Evolutionary conservation across 2,888 invertebrate genomes (phyloP), one percentile per base, ranked within the genome.

Genomic region (Omphaloscelis lunosa): DNA sequence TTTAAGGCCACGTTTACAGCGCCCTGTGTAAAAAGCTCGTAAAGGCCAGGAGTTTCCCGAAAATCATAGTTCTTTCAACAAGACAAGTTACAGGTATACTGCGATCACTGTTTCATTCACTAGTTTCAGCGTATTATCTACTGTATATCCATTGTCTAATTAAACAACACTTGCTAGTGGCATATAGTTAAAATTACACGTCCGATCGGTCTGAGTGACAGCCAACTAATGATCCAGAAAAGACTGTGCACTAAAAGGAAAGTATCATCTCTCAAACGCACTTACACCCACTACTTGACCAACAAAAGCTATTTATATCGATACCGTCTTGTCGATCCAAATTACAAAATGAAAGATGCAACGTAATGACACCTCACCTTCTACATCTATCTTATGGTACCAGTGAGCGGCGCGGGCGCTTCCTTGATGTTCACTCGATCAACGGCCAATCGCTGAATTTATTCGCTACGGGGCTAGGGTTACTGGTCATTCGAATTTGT

Each of bases 401-500:
- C 86, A 91, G 90, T 93, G 91, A 93, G 87, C 82, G 91, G 86
- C 77, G 78, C 79, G 81, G 90, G 82, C 77, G 81, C 81, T 91
- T 90, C 91, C 93, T 93, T 90, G 90, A 90, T 91, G 89, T 86
- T 83, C 88, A 69, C 77, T 89, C 89, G 87, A 89, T 89, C 91
- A 86, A 71, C 72, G 82, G 71, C 82, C 85, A 86, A 90, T 90
- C 88, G 69, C 84, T 86, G 71, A 87, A 86, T 87, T 87, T 86
- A 89, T 86, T 82, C 75, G 74, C 69, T 67, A 66, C 71, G 79
- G 72, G 48, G 67, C 34, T 58, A 27, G 58, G 58, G 27, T 58
- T 58, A 27, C 12, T n/a, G 2, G 4, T n/a, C 4, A 23, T 53
- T 23, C 23, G 9, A 9, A 53, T 23, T 9, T 48, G 3, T 23